Conservation (phyloP, 2,797 vertebrate genomes). For the Halcyon badia region DNA sequence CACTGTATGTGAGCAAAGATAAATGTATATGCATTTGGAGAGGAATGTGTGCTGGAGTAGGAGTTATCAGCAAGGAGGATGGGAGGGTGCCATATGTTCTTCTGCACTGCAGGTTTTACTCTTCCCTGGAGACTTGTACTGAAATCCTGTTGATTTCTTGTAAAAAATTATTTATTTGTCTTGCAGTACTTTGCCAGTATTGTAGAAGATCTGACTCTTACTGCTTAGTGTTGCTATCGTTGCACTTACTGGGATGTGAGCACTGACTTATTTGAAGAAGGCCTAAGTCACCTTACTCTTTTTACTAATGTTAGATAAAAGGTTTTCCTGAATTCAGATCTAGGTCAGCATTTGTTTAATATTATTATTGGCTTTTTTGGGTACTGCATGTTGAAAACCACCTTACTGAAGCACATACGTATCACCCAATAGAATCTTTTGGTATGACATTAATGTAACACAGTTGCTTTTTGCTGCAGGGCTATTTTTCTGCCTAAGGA, state of each 20-base stretch:
- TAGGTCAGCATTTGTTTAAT: background rate
- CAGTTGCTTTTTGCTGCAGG: background rate
- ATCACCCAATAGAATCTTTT: background rate
- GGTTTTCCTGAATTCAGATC: background rate
- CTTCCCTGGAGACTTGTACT: constrained; percentile 15
- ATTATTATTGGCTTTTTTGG: background rate
- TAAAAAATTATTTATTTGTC: background rate
- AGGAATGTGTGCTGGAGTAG: constrained; percentile 17
- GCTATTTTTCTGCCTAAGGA: background rate
- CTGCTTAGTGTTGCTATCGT: background rate
- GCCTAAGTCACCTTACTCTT: background rate
- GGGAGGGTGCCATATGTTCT: constrained; percentile 49
- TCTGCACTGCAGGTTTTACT: constrained; percentile 36
- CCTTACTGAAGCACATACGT: background rate
- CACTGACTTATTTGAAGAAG: background rate
- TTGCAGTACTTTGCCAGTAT: background rate
- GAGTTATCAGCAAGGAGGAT: constrained; percentile 32
- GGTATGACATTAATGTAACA: background rate
- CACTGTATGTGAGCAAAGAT: constrained; percentile 41
- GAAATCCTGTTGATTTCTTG: background rate
- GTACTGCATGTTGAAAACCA: background rate
- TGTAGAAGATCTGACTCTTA: background rate
- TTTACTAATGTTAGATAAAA: background rate
- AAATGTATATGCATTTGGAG: background rate
- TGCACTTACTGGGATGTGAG: background rate